Percentiles rank a stretch among this genome's conserved stretches.
Evolutionary conservation across 2,888 invertebrate species (phyloP).

Genomic region (Drosophila acutilabella): DNA sequence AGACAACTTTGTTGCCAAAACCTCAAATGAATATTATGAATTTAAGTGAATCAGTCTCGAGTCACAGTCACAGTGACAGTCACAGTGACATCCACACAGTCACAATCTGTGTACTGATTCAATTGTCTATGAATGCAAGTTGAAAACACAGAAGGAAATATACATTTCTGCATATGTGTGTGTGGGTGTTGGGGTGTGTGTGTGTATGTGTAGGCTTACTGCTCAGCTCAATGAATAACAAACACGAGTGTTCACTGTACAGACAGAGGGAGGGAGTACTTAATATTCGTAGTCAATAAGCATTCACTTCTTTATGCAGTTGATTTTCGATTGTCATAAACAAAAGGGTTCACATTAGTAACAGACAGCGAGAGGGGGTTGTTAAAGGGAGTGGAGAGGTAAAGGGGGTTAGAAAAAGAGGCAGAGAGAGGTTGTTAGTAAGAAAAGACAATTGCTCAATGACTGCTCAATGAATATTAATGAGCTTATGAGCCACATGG

Average conservation of each 20-base stretch:
- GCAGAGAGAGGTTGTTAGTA: no score
- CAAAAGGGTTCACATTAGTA: constrained; percentile 10
- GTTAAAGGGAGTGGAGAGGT: no score
- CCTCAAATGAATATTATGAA: constrained; percentile 40
- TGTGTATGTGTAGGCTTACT: background rate
- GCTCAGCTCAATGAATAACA: constrained; percentile 32
- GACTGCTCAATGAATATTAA: constrained; percentile 17
- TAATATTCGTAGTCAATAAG: constrained; percentile 11
- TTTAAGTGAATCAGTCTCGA: constrained; percentile 27
- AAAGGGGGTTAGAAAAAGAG: background rate
- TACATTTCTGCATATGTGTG: background rate
- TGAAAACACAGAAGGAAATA: constrained; percentile 1
- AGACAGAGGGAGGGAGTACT: background rate
- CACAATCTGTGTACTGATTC: constrained; percentile 16
- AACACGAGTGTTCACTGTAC: background rate
- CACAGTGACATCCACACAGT: background rate
- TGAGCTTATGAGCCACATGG: constrained; percentile 1
- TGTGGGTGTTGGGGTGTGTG: constrained; percentile 7
- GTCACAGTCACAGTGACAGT: background rate
- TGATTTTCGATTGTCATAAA: constrained; percentile 20
- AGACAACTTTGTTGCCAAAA: constrained; percentile 25
- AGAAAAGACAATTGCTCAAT: constrained; percentile 7
- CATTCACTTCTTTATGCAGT: constrained; percentile 7
- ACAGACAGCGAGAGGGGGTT: background rate
- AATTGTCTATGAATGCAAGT: constrained; percentile 33